Evolutionary conservation across 2,113 vertebrate species (phyloP).

Genomic region (Plecotus auritus): DNA sequence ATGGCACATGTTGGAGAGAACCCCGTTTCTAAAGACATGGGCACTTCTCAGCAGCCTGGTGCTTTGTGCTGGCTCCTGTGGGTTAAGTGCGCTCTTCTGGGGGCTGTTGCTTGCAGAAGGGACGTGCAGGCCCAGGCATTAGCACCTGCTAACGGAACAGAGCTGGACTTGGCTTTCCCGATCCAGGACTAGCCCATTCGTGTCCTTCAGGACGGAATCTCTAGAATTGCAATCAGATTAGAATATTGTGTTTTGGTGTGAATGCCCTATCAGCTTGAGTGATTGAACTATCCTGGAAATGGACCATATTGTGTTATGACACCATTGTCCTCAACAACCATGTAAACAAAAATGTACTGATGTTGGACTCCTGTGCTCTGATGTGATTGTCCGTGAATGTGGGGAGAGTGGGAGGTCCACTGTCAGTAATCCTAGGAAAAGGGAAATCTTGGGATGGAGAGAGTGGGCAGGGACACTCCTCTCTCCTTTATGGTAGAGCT

Average conservation of each 20-base stretch:
- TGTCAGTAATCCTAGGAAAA: not conserved
- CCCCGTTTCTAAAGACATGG: not conserved
- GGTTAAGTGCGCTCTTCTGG: not conserved
- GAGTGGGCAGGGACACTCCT: not conserved
- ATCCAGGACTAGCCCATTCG: not conserved
- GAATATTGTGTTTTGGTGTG: not conserved
- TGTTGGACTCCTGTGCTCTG: no score
- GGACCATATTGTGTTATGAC: not conserved
- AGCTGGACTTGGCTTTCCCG: not conserved
- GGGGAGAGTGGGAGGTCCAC: fast-evolving
- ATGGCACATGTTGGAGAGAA: not conserved
- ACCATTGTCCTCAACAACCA: not conserved
- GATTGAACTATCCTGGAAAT: not conserved
- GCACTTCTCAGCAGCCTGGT: not conserved
- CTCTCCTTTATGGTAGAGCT: not conserved
- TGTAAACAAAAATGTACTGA: not conserved
- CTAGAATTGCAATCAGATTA: not conserved
- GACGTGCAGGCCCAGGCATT: not conserved
- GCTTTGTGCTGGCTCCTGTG: not conserved
- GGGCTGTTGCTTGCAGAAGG: not conserved
- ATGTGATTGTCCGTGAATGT: not conserved
- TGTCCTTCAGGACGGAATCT: not conserved
- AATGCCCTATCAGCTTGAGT: not conserved
- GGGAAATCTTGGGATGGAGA: not conserved
- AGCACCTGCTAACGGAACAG: not conserved